phyloP scores from a whole-genome alignment of 1,140 invertebrate genomes.

The Orius laevigatus region DNA sequence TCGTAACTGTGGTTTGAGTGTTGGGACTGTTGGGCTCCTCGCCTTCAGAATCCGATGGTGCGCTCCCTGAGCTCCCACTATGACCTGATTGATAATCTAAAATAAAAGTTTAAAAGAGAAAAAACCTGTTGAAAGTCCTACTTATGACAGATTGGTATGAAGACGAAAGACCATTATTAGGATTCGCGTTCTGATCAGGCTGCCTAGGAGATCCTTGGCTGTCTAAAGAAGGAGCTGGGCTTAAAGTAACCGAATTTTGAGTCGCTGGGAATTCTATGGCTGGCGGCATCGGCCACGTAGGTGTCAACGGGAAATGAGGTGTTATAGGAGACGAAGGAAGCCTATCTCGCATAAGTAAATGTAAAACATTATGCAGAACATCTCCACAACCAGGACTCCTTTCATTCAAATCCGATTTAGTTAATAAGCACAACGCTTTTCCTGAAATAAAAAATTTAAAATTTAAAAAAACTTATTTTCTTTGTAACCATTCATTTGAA shows the following conservation, averaged over 20 bases:
- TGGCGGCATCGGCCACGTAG: constrained; percentile 38
- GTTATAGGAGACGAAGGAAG: constrained; percentile 70
- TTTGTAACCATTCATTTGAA: constrained; percentile 84
- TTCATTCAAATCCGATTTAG: constrained; percentile 75
- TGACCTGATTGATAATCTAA: constrained; percentile 12
- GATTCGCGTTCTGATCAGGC: constrained; percentile 23
- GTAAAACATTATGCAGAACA: constrained; percentile 81
- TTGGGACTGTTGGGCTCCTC: constrained; percentile 33
- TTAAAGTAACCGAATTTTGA: constrained; percentile 67
- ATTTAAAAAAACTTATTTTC: not conserved
- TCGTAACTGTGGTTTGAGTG: constrained; percentile 27
- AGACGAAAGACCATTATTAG: constrained; percentile 9
- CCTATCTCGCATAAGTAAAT: constrained; percentile 68
- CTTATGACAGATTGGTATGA: constrained; percentile 24
- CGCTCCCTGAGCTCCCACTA: constrained; percentile 41
- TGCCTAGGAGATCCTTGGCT: constrained; percentile 74
- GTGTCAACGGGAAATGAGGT: constrained; percentile 52
- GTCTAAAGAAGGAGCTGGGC: constrained; percentile 73
- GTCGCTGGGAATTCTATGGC: constrained; percentile 28
- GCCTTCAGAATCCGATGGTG: constrained; percentile 60
- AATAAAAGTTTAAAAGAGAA: constrained; percentile 1
- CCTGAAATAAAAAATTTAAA: constrained; percentile 33
- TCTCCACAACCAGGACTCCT: constrained; percentile 82
- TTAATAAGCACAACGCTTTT: constrained; percentile 78
- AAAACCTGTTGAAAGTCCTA: constrained; percentile 1